Evolutionary conservation across 2,113 vertebrate genomes (phyloP), one percentile per base, ranked within the genome.

Genomic region (Carettochelys insculpta): DNA sequence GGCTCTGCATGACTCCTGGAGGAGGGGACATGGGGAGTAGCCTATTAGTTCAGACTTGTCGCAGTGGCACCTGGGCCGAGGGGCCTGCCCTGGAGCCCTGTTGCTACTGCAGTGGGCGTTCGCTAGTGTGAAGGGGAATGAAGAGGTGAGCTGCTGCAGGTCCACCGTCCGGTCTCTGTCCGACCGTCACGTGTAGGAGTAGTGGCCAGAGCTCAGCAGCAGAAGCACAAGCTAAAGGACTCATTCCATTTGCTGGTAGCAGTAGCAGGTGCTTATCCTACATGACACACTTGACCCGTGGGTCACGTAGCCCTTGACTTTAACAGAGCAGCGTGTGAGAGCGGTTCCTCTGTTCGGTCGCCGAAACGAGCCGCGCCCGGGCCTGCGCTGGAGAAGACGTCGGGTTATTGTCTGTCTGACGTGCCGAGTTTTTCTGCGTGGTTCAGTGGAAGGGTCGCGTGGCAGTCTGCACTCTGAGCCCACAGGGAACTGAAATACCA

Each of bases 351-450:
- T 3, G 8, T 73, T 34, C n/a, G 34, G n/a, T 50, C 78, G 24
- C 65, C 76, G 51, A 92, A 79, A 91, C 82, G 94, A 4, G 86
- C 29, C 10, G 85, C 31, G 92, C 95, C 80, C 51, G 88, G 91
- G 50, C 47, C 92, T 56, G 58, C 53, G 45, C 87, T 93, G 90
- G 90, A 96, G 95, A 96, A 93, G 89, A 96, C 93, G 88, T 93
- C 95, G 95, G 86, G 96, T 96, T 97, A 96, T 97, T 97, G 94
- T 96, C 94, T 86, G 52, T 78, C 84, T 78, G 91, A 96, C 94
- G 96, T 95, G 96, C 94, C 96, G 93, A 94, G 83, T 93, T 95
- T 87, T 92, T 95, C 94, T 96, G 95, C 95, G 96, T 94, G 95
- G 87, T 91, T 96, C 90, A 93, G 96, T 92, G 94, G 92, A 90